Conservation (phyloP, 2,113 vertebrate genomes). For the Tragulus kanchil region DNA sequence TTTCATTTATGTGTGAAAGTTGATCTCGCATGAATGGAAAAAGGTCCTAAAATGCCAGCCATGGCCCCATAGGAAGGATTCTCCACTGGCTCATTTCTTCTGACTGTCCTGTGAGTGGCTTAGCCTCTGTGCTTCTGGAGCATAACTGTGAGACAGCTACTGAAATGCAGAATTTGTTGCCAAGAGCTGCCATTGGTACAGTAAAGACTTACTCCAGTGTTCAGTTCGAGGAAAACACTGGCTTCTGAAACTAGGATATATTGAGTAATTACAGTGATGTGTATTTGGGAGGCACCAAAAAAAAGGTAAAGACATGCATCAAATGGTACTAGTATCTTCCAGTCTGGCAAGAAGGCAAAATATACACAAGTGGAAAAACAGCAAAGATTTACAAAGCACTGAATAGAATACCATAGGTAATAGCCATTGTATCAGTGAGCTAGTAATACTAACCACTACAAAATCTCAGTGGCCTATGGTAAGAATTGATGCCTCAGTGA, state of each 20-base stretch:
- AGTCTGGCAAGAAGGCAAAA: neutral
- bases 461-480: neutral
- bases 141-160: conserved; percentile 46
- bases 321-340: neutral
- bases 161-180: conserved; percentile 28
- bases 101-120: conserved; percentile 45
- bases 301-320: conserved; percentile 18
- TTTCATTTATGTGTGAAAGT: conserved; percentile 32
- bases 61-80: conserved; percentile 39
- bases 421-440: neutral
- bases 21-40: conserved; percentile 47
- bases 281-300: neutral
- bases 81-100: neutral
- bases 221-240: neutral
- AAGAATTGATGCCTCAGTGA: conserved; percentile 10
- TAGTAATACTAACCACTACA: neutral
- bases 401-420: conserved; percentile 10
- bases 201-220: conserved; percentile 29
- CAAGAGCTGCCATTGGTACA: neutral
- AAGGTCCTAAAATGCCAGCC: conserved; percentile 55
- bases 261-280: neutral
- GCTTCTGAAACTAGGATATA: conserved; percentile 19
- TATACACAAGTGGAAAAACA: conserved; percentile 30
- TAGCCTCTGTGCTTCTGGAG: conserved; percentile 35
- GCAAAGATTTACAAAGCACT: conserved; percentile 30